Evolutionary conservation across 2,888 invertebrate genomes (phyloP), one percentile per base, ranked within the genome.

Genomic region (Teinopalpus imperialis): DNA sequence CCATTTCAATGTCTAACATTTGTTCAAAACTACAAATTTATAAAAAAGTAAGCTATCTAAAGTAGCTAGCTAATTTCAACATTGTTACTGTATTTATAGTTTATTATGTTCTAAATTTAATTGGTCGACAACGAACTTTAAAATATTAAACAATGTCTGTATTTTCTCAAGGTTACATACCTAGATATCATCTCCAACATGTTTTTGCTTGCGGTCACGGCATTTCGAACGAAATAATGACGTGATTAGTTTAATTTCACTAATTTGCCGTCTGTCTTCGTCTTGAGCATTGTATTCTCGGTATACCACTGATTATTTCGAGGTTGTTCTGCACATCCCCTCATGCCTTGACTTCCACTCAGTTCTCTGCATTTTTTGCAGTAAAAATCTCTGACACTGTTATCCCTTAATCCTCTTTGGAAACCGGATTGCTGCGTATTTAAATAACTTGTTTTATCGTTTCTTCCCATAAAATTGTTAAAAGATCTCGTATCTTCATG

Each of bases 231-330:
- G 72, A 73, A 74, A 76, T 57, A 57, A 59, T 63, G 56, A 54
- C 59, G 54, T 59, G 54, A 74, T 83, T 77, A 87, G 69, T 85
- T 82, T 78, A 88, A 81, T 81, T 85, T 88, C 60, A 74, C 81
- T 70, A 88, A 71, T 81, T 88, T 88, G 7, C 88, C 88, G 40
- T 88, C 87, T 46, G 88, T 63, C 63, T 81, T 88, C 29, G 83
- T 60, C 63, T 79, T 87, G 2, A 73, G 67, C 26, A 87, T 86
- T 5, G 87, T 82, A 8, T 70, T 78, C 56, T 76, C 72, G 23
- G 65, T 59, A 13, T 65, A 31, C 76, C 76, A 74, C 14, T 69
- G 51, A 51, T 63, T 68, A 10, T 69, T 61, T 34, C 66, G 66
- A 8, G 16, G 10, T 48, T 64, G 59, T 51, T 70, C 73, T 0